Evolutionary conservation across 1,140 invertebrate genomes (phyloP).

Genomic region (Trichogramma pretiosum): DNA sequence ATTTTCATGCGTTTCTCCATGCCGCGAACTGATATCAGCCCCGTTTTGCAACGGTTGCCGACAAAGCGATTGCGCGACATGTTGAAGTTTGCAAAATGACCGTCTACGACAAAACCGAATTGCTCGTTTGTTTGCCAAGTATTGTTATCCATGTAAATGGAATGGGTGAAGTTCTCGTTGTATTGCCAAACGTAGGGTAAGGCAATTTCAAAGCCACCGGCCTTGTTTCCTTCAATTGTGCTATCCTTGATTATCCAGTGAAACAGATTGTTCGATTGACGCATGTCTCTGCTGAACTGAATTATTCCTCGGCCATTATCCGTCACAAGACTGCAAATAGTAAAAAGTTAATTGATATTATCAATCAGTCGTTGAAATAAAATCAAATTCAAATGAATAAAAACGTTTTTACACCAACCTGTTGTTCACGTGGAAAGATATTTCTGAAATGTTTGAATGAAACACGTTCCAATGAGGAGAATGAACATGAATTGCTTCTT

Average conservation of each 20-base stretch:
- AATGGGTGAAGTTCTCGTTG: slow-evolving; percentile 88
- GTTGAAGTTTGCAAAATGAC: slow-evolving; percentile 81
- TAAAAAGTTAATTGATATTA: background rate
- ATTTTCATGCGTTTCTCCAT: slow-evolving; percentile 95
- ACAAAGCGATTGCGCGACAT: slow-evolving; percentile 79
- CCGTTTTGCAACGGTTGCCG: slow-evolving; percentile 73
- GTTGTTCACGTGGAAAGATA: slow-evolving; percentile 76
- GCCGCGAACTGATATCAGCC: slow-evolving; percentile 77
- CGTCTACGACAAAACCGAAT: slow-evolving; percentile 77
- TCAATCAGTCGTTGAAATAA: background rate
- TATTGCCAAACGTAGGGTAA: slow-evolving; percentile 93
- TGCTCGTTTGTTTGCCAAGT: slow-evolving; percentile 78
- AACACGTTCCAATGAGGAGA: slow-evolving; percentile 78
- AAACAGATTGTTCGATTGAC: slow-evolving; percentile 88
- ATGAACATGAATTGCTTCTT: slow-evolving; percentile 72
- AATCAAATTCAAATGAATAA: too few species aligned
- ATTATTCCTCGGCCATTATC: slow-evolving; percentile 77
- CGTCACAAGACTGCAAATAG: slow-evolving; percentile 55
- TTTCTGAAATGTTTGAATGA: slow-evolving; percentile 73
- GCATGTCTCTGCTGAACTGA: slow-evolving; percentile 81
- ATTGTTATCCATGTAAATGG: slow-evolving; percentile 76
- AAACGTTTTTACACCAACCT: too few species aligned
- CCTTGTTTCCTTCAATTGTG: slow-evolving; percentile 73
- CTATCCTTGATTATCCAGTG: slow-evolving; percentile 87
- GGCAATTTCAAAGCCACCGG: slow-evolving; percentile 74